Conservation (phyloP, 2,888 invertebrate species). For the Syritta pipiens region DNA sequence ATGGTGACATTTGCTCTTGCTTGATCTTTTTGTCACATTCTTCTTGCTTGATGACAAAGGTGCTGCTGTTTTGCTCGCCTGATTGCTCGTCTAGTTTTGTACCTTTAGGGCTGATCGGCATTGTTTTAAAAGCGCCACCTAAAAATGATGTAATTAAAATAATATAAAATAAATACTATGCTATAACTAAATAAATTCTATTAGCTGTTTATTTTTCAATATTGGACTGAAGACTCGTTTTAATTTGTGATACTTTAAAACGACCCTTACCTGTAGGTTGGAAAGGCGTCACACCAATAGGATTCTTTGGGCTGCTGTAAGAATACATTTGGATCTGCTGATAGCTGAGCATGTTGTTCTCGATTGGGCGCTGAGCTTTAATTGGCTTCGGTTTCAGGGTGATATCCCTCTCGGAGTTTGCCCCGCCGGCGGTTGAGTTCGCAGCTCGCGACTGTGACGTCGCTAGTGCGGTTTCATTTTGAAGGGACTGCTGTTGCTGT, state of each 20-base stretch:
- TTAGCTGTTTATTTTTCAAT: no score
- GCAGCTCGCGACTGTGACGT: constrained; percentile 9
- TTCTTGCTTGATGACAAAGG: constrained; percentile 57
- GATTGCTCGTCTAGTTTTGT: constrained; percentile 75
- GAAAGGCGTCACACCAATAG: constrained; percentile 91
- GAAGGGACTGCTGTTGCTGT: constrained; percentile 58
- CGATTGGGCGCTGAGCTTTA: constrained; percentile 84
- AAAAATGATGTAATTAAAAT: no score
- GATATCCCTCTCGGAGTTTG: constrained; percentile 82
- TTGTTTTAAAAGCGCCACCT: constrained; percentile 94
- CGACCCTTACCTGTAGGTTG: constrained; percentile 85
- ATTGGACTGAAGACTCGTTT: no score
- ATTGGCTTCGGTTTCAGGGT: constrained; percentile 94
- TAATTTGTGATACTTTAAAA: no score
- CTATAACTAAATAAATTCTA: no score
- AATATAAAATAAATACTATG: no score
- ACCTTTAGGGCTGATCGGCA: constrained; percentile 83
- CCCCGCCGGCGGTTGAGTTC: constrained; percentile 23
- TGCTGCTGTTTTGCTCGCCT: constrained; percentile 36
- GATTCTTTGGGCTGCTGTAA: constrained; percentile 87
- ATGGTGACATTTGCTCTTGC: constrained; percentile 78
- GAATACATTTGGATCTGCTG: constrained; percentile 80
- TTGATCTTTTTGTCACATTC: constrained; percentile 76
- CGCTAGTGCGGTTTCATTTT: constrained; percentile 11
- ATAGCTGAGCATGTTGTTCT: constrained; percentile 79